Percentiles rank a stretch among this genome's conserved stretches.
Evolutionary conservation across 2,797 vertebrate genomes (phyloP).

Genomic region (Rhynchotus rufescens): DNA sequence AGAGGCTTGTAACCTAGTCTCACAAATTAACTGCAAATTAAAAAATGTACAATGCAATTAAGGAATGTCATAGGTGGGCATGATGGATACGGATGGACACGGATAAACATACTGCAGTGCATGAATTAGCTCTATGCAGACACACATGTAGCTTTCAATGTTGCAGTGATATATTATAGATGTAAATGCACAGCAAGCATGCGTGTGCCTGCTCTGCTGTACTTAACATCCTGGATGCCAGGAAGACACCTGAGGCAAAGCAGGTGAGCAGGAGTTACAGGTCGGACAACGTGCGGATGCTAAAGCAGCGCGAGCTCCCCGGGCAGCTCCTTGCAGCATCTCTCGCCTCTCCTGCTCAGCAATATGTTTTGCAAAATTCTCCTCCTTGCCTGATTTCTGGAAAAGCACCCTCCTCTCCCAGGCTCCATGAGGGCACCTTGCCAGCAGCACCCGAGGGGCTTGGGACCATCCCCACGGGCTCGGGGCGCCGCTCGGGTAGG

Average conservation of each 20-base stretch:
- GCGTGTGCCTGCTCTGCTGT: rapidly evolving
- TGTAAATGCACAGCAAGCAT: not conserved
- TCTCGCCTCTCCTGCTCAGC: not conserved
- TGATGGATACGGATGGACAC: not conserved
- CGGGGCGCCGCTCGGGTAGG: not conserved
- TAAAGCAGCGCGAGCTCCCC: not conserved
- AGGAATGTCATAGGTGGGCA: not conserved
- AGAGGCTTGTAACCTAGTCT: not conserved
- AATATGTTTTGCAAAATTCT: conserved; percentile 28
- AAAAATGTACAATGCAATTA: conserved; percentile 22
- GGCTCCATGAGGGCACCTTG: not conserved
- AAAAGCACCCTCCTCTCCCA: conserved; percentile 32
- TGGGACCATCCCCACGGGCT: not conserved
- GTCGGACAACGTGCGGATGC: not conserved
- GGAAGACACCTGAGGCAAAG: not conserved
- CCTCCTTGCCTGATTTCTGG: conserved; percentile 8
- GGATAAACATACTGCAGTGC: not conserved
- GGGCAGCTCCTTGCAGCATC: not conserved
- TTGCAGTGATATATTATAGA: not conserved
- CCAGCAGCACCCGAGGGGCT: not conserved
- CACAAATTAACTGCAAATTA: conserved; percentile 2
- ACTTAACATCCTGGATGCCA: not conserved
- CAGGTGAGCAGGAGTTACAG: not conserved
- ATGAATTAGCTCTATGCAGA: not conserved
- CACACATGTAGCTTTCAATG: not conserved